Evolutionary conservation across 2,113 vertebrate species (phyloP).

Genomic region (Rhynchomys soricoides): DNA sequence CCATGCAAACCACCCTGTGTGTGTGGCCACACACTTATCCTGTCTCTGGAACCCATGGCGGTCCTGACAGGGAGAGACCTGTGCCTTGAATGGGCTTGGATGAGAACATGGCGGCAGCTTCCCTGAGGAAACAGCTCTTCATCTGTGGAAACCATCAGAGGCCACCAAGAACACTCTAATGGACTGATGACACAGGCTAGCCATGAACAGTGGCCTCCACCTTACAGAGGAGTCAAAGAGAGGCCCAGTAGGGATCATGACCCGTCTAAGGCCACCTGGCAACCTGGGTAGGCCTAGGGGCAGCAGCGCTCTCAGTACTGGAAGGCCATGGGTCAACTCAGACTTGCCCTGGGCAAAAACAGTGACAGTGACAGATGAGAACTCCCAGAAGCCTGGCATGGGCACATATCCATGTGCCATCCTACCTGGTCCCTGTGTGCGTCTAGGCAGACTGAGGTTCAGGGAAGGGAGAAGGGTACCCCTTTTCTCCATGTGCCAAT

Average conservation of each 20-base stretch:
- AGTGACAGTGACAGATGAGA: not conserved
- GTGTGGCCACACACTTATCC: not conserved
- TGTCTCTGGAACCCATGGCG: not conserved
- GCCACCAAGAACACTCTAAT: not conserved
- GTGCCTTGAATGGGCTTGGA: not conserved
- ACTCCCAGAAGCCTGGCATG: not conserved
- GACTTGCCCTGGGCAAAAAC: not conserved
- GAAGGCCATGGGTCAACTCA: not conserved
- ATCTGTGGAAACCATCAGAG: not conserved
- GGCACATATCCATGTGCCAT: fast-evolving
- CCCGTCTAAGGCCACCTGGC: not conserved
- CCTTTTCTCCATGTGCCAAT: not conserved
- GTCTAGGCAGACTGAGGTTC: not conserved
- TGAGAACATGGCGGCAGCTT: not conserved
- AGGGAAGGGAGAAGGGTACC: not conserved
- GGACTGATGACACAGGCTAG: not conserved
- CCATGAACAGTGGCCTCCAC: not conserved
- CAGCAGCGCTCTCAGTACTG: not conserved
- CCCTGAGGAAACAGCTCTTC: not conserved
- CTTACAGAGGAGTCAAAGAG: not conserved
- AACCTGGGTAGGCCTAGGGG: not conserved
- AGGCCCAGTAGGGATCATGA: not conserved
- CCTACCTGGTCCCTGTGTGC: not conserved
- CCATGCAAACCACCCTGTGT: not conserved
- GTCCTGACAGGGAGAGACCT: not conserved